Evolutionary conservation across 1,140 invertebrate genomes (phyloP), one percentile per base, ranked within the genome.

Genomic region (Lasioglossum baleicum): DNA sequence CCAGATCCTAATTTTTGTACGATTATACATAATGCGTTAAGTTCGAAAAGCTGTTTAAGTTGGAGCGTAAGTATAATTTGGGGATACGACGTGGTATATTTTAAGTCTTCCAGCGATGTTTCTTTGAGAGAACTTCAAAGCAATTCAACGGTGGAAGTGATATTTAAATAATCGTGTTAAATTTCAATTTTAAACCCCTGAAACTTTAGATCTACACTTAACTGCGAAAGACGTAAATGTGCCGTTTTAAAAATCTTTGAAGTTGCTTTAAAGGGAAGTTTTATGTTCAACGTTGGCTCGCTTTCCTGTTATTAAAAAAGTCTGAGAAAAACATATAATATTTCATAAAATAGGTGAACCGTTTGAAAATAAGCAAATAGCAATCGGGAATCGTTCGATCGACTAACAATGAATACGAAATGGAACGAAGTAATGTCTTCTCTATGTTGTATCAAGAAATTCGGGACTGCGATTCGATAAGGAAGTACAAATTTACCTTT

Each of bases 401-500:
- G 51, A 15, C 20, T 48, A 10, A 48, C 44, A 48, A 48, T 20
- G 20, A 56, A 20, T 58, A 20, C n/a, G 7, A 58, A 8, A n/a
- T 35, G 61, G 4, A 63, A 35, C 11, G 31, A 7, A 11, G 17
- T 2, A 35, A 76, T 22, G 20, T 35, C 48, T 78, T 72, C 63
- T n/a, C 48, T n/a, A 35, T 65, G 69, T 72, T 72, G 35, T 56
- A 78, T 58, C 40, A 35, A 56, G 67, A n/a, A 70, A 77, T 69
- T 70, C 40, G 68, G 73, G n/a, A 20, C 35, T 51, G 15, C 31
- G 60, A 44, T 51, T 65, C 76, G 69, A 73, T 73, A 44, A 72
- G 60, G 60, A 65, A 73, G 61, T 73, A 66, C 83, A 80, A 84
- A 84, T 85, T 84, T 84, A 76, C 79, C 83, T 85, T 81, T 84